phyloP scores from a whole-genome alignment of 2,797 vertebrate genomes.

The Sebastolobus alascanus region DNA sequence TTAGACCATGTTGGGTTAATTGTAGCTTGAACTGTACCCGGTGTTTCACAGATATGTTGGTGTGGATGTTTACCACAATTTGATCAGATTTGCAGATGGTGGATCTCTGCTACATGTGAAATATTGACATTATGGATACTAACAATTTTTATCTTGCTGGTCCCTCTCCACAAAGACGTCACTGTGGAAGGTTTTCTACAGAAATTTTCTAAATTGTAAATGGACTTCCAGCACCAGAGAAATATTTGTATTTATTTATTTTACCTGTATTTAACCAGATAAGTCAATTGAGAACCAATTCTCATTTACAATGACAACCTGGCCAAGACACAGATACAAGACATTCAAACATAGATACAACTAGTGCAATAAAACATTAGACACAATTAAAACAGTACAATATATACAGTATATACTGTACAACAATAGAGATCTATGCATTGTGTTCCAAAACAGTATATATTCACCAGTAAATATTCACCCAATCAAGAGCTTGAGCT shows the following conservation, averaged over 20 bases:
- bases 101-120: background rate
- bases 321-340: too few relatives aligned
- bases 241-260: too few relatives aligned
- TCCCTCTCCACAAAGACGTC: background rate
- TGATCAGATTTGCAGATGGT: conserved; percentile 9
- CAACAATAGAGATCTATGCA: too few relatives aligned
- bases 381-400: too few relatives aligned
- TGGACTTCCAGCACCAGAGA: background rate
- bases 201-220: background rate
- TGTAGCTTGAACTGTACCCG: background rate
- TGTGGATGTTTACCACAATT: background rate
- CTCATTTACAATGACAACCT: too few relatives aligned
- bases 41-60: background rate
- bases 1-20: background rate
- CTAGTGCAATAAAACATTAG: too few relatives aligned
- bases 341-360: too few relatives aligned
- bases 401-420: too few relatives aligned
- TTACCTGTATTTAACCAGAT: too few relatives aligned
- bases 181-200: background rate
- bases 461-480: background rate
- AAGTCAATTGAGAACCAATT: too few relatives aligned
- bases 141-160: background rate
- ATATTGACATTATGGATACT: background rate
- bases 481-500: background rate
- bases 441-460: too few relatives aligned